phyloP scores from a whole-genome alignment of 2,797 vertebrate genomes.

The Chaetodon trifasciatus region DNA sequence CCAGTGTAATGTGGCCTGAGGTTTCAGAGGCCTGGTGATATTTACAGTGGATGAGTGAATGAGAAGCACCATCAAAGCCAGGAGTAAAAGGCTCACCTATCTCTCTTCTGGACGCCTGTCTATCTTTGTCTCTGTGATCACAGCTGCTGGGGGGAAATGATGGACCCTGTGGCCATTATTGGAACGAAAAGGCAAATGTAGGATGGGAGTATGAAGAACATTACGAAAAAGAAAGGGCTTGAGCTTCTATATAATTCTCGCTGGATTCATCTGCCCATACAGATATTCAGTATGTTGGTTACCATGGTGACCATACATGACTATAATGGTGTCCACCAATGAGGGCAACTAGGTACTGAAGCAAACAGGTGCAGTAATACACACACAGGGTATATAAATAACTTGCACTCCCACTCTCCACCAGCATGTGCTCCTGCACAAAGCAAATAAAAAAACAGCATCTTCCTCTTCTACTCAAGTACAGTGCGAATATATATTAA shows the following conservation, averaged over 20 bases:
- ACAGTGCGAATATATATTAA: conserved; percentile 19
- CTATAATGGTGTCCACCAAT: conserved; percentile 43
- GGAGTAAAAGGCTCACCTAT: conserved; percentile 10
- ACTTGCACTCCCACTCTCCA: conserved; percentile 35
- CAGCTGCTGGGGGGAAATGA: conserved; percentile 15
- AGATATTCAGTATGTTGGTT: conserved; percentile 62
- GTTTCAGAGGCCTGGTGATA: conserved; percentile 52
- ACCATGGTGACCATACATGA: conserved; percentile 72
- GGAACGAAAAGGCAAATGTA: conserved; percentile 20
- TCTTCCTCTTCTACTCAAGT: conserved; percentile 19
- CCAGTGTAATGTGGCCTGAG: conserved; percentile 21
- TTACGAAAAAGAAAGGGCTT: not conserved
- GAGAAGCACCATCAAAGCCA: conserved; percentile 43
- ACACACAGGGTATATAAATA: conserved; percentile 56
- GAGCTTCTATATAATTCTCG: conserved; percentile 7
- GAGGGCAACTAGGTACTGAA: conserved; percentile 41
- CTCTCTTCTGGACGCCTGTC: conserved; percentile 15
- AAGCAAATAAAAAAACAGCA: conserved; percentile 31
- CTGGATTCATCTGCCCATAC: conserved; percentile 17
- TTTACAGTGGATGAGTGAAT: conserved; percentile 29
- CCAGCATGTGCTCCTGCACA: conserved; percentile 13
- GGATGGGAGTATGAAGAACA: not conserved
- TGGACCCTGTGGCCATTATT: conserved; percentile 21
- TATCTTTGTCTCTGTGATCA: conserved; percentile 26
- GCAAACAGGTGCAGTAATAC: conserved; percentile 42